These are phyloP conservation scores for Xyliphius kryptos DNA, from an alignment of 2,113 vertebrate species.

Conservation along the genomic window DNA sequence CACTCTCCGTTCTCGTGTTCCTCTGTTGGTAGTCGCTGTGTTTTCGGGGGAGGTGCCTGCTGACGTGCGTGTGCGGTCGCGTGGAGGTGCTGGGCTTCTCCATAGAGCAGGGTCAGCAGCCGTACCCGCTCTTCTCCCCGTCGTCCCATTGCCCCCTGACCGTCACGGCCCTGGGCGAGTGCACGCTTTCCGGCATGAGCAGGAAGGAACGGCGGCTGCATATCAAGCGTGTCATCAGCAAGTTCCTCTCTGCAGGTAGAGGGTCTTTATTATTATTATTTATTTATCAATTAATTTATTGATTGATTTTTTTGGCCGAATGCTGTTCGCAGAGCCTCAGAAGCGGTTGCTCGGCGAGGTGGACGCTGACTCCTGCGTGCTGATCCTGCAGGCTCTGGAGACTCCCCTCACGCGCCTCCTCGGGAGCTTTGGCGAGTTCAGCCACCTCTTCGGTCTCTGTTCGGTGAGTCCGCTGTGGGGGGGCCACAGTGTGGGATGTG, in stretches of 20 bases:
- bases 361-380: conserved; percentile 62
- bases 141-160: conserved; percentile 72
- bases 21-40: conserved; percentile 61
- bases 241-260: conserved; percentile 65
- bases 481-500: no score
- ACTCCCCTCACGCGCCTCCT: conserved; percentile 72
- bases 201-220: conserved; percentile 49
- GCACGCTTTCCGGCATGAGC: conserved; percentile 46
- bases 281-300: no score
- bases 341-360: conserved; percentile 64
- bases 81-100: conserved; percentile 81
- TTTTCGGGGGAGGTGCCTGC: conserved; percentile 76
- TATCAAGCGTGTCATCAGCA: conserved; percentile 60
- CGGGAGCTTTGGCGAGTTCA: conserved; percentile 62
- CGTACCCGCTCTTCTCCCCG: conserved; percentile 74
- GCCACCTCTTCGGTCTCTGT: conserved; percentile 62
- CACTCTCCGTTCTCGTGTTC: background rate
- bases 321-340: conserved; percentile 60
- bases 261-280: background rate
- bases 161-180: conserved; percentile 59
- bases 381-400: conserved; percentile 79
- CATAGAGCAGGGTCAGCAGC: conserved; percentile 75
- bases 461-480: conserved; percentile 46
- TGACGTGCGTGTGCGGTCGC: conserved; percentile 81
- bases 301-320: background rate